Percentiles rank a stretch among this genome's conserved stretches.
Evolutionary conservation across 2,113 vertebrate species (phyloP).

Genomic region (Ranitomeya imitator): DNA sequence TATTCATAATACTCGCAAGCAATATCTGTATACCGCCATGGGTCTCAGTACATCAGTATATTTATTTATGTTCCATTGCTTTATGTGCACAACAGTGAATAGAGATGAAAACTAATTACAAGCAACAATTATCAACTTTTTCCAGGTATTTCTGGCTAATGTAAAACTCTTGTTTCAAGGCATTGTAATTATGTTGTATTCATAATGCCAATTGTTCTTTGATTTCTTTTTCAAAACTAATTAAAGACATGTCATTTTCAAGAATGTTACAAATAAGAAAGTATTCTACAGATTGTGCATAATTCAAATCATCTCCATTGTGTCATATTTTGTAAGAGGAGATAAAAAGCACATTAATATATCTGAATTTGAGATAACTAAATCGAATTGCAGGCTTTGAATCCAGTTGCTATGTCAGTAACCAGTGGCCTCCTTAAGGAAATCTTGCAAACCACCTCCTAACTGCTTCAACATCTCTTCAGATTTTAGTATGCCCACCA

Average conservation of each 20-base stretch:
- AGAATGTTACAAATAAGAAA: background rate
- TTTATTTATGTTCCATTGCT: background rate
- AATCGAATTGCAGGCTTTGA: too few relatives aligned
- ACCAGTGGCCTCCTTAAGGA: too few relatives aligned
- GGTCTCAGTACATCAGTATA: background rate
- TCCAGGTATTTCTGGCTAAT: background rate
- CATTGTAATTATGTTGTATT: constrained; percentile 10
- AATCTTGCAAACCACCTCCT: too few relatives aligned
- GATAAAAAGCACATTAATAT: background rate
- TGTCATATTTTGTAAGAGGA: background rate
- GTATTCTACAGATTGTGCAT: background rate
- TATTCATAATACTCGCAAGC: background rate
- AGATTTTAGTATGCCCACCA: too few relatives aligned
- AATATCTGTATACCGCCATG: background rate
- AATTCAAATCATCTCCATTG: background rate
- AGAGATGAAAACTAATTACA: background rate
- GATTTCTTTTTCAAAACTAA: background rate
- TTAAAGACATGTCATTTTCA: background rate
- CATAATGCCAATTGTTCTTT: background rate
- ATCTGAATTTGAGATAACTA: background rate
- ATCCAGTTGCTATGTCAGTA: too few relatives aligned
- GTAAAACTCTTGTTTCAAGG: background rate
- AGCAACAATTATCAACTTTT: background rate
- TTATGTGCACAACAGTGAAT: background rate
- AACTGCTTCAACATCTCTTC: too few relatives aligned